phyloP scores from a whole-genome alignment of 2,888 invertebrate genomes.

The Mesoligia furuncula region DNA sequence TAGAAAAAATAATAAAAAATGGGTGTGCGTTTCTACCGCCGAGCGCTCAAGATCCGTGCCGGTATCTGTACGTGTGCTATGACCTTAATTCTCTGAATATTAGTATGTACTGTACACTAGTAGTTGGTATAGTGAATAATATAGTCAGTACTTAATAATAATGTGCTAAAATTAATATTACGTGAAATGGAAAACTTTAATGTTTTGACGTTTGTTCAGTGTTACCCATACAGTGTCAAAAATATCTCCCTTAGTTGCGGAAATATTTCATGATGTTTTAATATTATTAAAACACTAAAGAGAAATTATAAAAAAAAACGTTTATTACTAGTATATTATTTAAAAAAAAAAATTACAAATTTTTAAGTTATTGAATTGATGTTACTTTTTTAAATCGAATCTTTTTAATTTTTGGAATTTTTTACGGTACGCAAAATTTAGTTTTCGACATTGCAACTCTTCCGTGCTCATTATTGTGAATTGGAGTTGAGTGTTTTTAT shows the following conservation, averaged over 20 bases:
- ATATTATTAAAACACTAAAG: neutral
- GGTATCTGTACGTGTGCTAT: no score
- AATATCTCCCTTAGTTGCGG: neutral
- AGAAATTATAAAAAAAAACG: neutral
- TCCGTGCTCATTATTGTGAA: constrained; percentile 36
- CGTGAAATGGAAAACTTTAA: neutral
- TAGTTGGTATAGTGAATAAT: no score
- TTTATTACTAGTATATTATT: neutral
- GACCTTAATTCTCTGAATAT: no score
- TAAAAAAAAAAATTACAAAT: neutral
- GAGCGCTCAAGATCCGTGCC: no score
- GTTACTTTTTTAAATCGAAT: neutral
- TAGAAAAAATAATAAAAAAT: no score
- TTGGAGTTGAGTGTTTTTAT: constrained; percentile 63
- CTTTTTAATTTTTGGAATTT: neutral
- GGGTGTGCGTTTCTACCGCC: no score
- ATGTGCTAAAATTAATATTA: neutral
- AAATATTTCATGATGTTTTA: fast-evolving
- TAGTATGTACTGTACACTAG: no score
- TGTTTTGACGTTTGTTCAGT: constrained; percentile 4
- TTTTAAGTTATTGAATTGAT: neutral
- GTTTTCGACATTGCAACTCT: constrained; percentile 33
- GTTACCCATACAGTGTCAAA: neutral
- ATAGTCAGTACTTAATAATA: no score
- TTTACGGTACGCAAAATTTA: neutral